Evolutionary conservation across 2,797 vertebrate genomes (phyloP).

Genomic region (Sebastes cheni): DNA sequence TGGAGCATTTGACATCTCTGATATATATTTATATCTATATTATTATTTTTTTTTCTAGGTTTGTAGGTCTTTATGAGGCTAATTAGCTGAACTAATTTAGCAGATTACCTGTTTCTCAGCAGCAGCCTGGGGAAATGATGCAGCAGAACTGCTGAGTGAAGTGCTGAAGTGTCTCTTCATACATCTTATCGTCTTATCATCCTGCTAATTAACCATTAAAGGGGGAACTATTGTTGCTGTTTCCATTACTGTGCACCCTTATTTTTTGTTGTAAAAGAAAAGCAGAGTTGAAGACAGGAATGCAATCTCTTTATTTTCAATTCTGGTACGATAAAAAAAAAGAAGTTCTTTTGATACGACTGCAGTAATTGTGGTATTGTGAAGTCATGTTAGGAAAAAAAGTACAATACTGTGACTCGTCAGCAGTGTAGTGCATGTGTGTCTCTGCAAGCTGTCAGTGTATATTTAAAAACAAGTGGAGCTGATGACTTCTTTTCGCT

Average conservation of each 20-base stretch:
- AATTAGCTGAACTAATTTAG: conserved; percentile 36
- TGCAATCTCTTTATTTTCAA: background rate
- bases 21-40: background rate
- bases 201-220: conserved; percentile 24
- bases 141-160: conserved; percentile 13
- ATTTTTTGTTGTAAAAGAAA: background rate
- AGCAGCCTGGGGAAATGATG: conserved; percentile 12
- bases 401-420: background rate
- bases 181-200: conserved; percentile 25
- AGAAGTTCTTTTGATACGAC: background rate
- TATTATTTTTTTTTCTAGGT: background rate
- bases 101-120: conserved; percentile 41
- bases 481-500: background rate
- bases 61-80: conserved; percentile 33
- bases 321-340: background rate
- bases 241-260: background rate
- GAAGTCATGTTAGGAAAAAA: background rate
- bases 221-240: background rate
- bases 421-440: background rate
- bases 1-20: conserved; percentile 13
- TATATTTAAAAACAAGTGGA: background rate
- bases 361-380: background rate
- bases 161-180: conserved; percentile 31
- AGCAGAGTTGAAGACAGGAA: background rate
- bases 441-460: background rate